phyloP scores from a whole-genome alignment of 2,888 invertebrate genomes.

The Sclerodermus sp. region DNA sequence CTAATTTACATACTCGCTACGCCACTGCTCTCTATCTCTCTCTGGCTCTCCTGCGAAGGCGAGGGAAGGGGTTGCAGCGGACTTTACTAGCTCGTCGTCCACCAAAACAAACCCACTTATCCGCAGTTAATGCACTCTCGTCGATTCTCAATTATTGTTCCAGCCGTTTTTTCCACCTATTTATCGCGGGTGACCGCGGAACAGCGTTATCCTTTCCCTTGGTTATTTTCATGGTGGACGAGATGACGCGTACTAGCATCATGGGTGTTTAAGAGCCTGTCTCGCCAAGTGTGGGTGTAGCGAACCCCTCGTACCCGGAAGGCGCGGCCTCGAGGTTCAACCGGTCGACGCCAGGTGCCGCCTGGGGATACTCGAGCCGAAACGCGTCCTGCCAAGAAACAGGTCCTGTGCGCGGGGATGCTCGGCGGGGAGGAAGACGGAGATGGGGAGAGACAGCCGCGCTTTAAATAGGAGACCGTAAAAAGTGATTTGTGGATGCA shows the following conservation, averaged over 20 bases:
- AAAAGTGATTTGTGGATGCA: too few relatives aligned
- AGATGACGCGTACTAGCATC: too few relatives aligned
- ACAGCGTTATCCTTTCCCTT: background rate
- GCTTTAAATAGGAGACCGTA: too few relatives aligned
- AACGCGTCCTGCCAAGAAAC: conserved; percentile 37
- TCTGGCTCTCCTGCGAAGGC: too few relatives aligned
- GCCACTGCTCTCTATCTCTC: conserved; percentile 47
- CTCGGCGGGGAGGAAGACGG: background rate
- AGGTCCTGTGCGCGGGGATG: conserved; percentile 31
- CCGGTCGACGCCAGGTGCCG: conserved; percentile 53
- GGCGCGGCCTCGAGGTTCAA: conserved; percentile 47
- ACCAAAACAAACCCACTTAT: too few relatives aligned
- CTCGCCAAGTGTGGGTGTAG: conserved; percentile 24
- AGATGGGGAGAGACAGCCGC: background rate
- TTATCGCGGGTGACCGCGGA: background rate
- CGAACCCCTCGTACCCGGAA: conserved; percentile 47
- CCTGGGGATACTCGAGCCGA: conserved; percentile 41
- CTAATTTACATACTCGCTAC: conserved; percentile 52
- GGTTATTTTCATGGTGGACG: too few relatives aligned
- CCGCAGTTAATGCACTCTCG: too few relatives aligned
- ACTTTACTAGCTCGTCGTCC: too few relatives aligned
- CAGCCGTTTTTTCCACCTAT: too few relatives aligned
- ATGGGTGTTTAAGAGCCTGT: too few relatives aligned
- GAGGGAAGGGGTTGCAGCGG: too few relatives aligned
- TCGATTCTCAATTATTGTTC: too few relatives aligned